A percentile compares a stretch with the other conserved stretches of the same genome.
Conservation (phyloP, 1,140 invertebrate genomes). For the Hypsibius dujardini region DNA sequence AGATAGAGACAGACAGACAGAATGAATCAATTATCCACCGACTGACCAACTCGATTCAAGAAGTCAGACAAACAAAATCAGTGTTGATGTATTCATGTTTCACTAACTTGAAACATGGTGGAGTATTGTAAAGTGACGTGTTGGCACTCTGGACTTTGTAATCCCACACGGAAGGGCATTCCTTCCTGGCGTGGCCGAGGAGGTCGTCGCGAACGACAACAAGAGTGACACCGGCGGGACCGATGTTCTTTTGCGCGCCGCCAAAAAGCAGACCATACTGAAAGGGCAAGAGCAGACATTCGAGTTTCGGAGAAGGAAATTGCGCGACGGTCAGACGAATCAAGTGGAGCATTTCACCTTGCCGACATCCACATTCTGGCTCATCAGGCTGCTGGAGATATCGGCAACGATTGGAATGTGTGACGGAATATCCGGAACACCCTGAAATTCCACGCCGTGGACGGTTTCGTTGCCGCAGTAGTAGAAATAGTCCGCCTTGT, state of each 20-base stretch:
- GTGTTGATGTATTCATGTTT: neutral
- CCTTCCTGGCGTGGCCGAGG: conserved; percentile 49
- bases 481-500: conserved; percentile 87
- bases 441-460: conserved; percentile 72
- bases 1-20: no score
- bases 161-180: conserved; percentile 67
- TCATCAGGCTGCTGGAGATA: conserved; percentile 93
- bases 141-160: conserved; percentile 63
- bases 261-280: conserved; percentile 85
- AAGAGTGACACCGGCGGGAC: conserved; percentile 73
- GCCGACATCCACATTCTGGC: conserved; percentile 63
- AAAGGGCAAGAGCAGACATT: no score
- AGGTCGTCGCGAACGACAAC: conserved; percentile 85
- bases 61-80: no score
- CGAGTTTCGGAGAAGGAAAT: conserved; percentile 24
- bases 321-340: conserved; percentile 8
- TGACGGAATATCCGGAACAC: conserved; percentile 54
- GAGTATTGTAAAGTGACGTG: conserved; percentile 85
- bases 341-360: conserved; percentile 44
- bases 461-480: conserved; percentile 96
- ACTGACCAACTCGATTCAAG: no score
- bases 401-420: conserved; percentile 76
- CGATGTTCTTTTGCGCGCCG: conserved; percentile 94
- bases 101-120: conserved; percentile 73
- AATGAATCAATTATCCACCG: no score